phyloP scores from a whole-genome alignment of 2,797 vertebrate species.

The Babyrousa celebensis region DNA sequence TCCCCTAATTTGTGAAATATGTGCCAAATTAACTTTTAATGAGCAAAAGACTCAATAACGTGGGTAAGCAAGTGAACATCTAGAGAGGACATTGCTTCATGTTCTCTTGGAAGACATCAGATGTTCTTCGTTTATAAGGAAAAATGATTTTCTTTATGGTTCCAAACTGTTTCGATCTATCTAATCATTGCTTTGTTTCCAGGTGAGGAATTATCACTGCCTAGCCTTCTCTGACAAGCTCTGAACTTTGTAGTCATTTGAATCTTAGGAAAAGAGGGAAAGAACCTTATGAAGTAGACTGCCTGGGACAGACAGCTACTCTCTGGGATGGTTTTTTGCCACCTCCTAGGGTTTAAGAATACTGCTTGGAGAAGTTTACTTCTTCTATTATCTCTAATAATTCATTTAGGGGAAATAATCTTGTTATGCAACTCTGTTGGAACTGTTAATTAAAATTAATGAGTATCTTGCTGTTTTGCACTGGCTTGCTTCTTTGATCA shows the following conservation, averaged over 20 bases:
- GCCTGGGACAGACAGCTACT: slow-evolving; percentile 66
- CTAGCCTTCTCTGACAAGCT: slow-evolving; percentile 7
- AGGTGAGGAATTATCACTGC: background rate
- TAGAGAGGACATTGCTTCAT: background rate
- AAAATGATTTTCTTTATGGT: background rate
- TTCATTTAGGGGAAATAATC: slow-evolving; percentile 84
- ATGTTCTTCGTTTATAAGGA: background rate
- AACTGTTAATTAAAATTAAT: slow-evolving; percentile 84
- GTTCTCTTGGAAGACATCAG: background rate
- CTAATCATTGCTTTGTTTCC: background rate
- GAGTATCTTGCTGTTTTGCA: slow-evolving; percentile 80
- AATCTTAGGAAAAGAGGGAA: background rate
- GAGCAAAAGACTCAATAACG: background rate
- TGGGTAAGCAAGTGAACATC: background rate
- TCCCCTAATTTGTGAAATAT: slow-evolving; percentile 6
- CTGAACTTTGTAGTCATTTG: background rate
- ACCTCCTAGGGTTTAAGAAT: slow-evolving; percentile 62
- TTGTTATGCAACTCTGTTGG: slow-evolving; percentile 81
- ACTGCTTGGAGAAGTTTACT: slow-evolving; percentile 63
- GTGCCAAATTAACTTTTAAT: slow-evolving; percentile 24
- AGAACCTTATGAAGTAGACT: background rate
- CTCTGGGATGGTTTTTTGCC: slow-evolving; percentile 67
- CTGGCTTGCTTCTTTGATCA: slow-evolving; percentile 78
- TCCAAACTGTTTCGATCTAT: slow-evolving; percentile 16
- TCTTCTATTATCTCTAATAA: slow-evolving; percentile 79